Evolutionary conservation across 2,797 vertebrate species (phyloP), one percentile per base, ranked within the genome.

Genomic region (Staurois parvus): DNA sequence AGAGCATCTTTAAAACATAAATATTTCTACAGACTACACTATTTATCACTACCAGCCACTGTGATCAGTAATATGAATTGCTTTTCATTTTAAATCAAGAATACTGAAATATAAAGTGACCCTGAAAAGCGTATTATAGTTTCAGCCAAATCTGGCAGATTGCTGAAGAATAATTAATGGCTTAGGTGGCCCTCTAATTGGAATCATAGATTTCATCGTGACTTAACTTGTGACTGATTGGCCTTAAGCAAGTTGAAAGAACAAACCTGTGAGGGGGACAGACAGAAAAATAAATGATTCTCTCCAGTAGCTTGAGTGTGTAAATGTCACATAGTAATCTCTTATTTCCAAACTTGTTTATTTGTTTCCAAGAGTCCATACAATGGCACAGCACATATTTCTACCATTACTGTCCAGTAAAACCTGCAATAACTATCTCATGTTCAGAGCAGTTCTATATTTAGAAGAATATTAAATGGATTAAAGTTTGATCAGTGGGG

Each of bases 201-300:
- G 80, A 86, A 73, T 69, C 85, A 83, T 79, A 68, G 48, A 79
- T 77, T 82, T 83, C 77, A 79, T 86, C 85, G 85, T 86, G 85
- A 86, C 52, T 86, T 83, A 72, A 81, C 85, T 86, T 72, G 85
- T 86, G 85, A 86, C 80, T 77, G 85, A 86, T 86, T 82, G 85
- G 79, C 85, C 85, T 77, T 73, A 86, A 83, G 85, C 85, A 83
- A 77, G 64, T 72, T 83, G 75, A 86, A 86, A 72, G 73, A 83
- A 79, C 52, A 86, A 76, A 86, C 75, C 75, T 86, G 67, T 59
- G 59, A 83, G 85, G 68, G 74, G 72, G 74, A 72, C 37, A 64
- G 85, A 83, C 74, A 86, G 67, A 81, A 78, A 83, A 83, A 86
- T 82, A 83, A 76, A 86, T 86, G 79, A 86, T 86, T 76, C 59